Percentiles rank a stretch among this genome's conserved stretches.
Evolutionary conservation across 2,113 vertebrate genomes (phyloP).

Genomic region (Alectura lathami): DNA sequence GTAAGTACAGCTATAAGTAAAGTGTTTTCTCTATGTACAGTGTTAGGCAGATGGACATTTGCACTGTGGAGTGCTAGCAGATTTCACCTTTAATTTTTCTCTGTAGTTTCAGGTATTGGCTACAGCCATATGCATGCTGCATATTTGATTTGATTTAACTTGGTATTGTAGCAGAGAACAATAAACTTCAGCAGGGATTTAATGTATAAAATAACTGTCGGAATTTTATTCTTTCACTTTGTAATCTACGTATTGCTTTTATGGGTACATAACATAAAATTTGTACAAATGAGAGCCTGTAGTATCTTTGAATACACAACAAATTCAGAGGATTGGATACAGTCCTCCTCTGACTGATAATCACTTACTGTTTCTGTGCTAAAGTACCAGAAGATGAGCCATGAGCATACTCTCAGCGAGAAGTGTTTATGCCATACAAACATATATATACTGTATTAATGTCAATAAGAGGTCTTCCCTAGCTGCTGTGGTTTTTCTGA

Average conservation of each 20-base stretch:
- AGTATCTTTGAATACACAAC: background rate
- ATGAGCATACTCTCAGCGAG: background rate
- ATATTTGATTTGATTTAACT: background rate
- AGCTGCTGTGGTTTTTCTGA: background rate
- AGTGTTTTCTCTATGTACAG: background rate
- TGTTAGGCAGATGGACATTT: background rate
- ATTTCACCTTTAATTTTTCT: background rate
- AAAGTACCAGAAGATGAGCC: background rate
- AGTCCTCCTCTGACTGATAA: background rate
- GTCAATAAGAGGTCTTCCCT: background rate
- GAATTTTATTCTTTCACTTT: slow-evolving; percentile 14
- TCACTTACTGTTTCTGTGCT: background rate
- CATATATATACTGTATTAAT: background rate
- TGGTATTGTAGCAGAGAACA: background rate
- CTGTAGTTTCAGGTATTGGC: background rate
- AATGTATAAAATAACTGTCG: slow-evolving; percentile 27
- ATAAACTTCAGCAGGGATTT: slow-evolving; percentile 38
- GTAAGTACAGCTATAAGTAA: slow-evolving; percentile 1
- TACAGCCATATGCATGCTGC: background rate
- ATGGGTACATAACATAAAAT: background rate
- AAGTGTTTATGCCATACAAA: background rate
- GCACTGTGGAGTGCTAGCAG: background rate
- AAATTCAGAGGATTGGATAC: background rate
- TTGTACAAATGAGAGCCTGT: background rate
- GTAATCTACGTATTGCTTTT: background rate